phyloP scores from a whole-genome alignment of 2,888 invertebrate species.

The Sturmia bella region DNA sequence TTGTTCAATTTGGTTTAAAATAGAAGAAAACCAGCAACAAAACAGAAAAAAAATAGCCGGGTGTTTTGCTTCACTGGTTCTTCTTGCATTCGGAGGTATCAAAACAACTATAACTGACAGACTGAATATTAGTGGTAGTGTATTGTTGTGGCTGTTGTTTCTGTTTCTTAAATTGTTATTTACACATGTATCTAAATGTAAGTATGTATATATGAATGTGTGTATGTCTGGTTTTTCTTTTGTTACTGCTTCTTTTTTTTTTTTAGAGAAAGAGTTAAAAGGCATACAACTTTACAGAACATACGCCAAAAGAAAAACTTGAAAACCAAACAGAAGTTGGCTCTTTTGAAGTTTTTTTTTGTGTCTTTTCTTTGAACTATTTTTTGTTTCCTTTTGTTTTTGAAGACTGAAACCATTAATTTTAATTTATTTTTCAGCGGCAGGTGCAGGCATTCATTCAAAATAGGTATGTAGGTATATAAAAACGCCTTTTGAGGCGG shows the following conservation, averaged over 20 bases:
- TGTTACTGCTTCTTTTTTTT: conserved; percentile 1
- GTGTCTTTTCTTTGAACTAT: conserved; percentile 8
- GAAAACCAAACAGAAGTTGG: background rate
- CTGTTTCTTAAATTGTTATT: conserved; percentile 24
- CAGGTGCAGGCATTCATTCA: conserved; percentile 56
- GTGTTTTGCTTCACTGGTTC: conserved; percentile 63
- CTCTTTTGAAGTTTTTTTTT: conserved; percentile 10
- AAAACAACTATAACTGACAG: conserved; percentile 11
- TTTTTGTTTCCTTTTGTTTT: conserved; percentile 10
- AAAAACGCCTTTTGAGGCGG: conserved; percentile 41
- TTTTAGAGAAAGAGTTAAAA: background rate
- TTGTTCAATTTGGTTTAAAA: conserved; percentile 31
- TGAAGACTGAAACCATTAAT: conserved; percentile 53
- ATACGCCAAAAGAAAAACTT: conserved; percentile 7
- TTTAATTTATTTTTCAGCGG: conserved; percentile 54
- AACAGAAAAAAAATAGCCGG: conserved; percentile 52
- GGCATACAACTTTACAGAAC: background rate
- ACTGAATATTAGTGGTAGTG: conserved; percentile 26
- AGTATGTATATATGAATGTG: background rate
- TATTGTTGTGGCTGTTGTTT: conserved; percentile 31
- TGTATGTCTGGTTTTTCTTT: background rate
- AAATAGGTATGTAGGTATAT: too few species aligned
- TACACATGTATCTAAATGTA: conserved; percentile 23
- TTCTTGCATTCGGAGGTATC: conserved; percentile 33
- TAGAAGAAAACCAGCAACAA: background rate